These are phyloP conservation scores for Holotrichia oblita DNA, from an alignment of 1,140 invertebrate species.

Conservation along the genomic window DNA sequence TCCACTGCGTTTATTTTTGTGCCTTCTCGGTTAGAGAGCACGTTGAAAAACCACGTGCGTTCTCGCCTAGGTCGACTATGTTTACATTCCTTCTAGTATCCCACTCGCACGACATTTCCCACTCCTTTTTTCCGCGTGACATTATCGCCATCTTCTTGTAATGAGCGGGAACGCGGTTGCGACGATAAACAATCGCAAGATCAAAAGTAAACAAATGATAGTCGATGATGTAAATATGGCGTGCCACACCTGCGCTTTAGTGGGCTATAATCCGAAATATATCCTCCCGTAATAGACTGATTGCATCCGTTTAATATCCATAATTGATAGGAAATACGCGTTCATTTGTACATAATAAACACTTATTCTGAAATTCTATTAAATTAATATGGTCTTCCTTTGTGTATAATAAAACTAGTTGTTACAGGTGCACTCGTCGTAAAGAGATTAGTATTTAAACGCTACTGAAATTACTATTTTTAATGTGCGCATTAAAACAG, in stretches of 20 bases:
- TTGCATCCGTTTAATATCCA: background rate
- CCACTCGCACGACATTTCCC: conserved; percentile 8
- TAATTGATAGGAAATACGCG: conserved; percentile 1
- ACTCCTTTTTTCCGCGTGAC: background rate
- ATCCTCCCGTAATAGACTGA: background rate
- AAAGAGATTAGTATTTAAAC: background rate
- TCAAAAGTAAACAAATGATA: conserved; percentile 24
- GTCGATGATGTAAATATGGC: background rate
- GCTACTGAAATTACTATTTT: too few relatives aligned
- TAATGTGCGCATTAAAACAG: too few relatives aligned
- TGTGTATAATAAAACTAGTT: conserved; percentile 19
- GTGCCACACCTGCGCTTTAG: background rate
- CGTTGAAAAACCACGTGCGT: conserved; percentile 28
- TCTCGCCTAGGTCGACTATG: conserved; percentile 20
- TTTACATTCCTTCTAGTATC: conserved; percentile 17
- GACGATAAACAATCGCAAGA: conserved; percentile 9
- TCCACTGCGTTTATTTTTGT: conserved; percentile 11
- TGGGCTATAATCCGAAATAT: background rate
- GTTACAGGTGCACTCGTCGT: background rate
- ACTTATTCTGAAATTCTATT: background rate
- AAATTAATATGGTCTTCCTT: background rate
- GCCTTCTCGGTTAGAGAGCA: conserved; percentile 17
- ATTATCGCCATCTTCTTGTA: background rate
- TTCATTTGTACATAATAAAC: background rate
- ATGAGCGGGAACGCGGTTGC: background rate